phyloP scores from a whole-genome alignment of 2,888 invertebrate species.

The Microctonus brassicae region DNA sequence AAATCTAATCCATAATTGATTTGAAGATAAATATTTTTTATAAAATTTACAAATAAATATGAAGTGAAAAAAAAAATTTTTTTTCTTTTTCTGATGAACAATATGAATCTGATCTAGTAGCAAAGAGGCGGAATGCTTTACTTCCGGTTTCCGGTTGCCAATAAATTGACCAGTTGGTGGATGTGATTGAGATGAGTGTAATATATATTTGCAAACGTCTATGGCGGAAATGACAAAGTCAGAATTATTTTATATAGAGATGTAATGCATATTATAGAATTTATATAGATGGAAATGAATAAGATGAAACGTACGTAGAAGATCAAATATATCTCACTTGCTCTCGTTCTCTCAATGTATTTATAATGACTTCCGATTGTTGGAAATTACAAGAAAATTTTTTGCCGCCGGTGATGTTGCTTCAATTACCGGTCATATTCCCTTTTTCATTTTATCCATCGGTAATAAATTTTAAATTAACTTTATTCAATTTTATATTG shows the following conservation, averaged over 20 bases:
- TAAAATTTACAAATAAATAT: too few species aligned
- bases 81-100: not conserved
- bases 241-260: too few species aligned
- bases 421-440: slow-evolving; percentile 1
- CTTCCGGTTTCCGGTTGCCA: slow-evolving; percentile 46
- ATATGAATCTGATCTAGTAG: not conserved
- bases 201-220: not conserved
- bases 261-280: not conserved
- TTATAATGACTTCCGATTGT: slow-evolving; percentile 59
- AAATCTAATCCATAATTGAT: too few species aligned
- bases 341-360: slow-evolving; percentile 17
- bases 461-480: not conserved
- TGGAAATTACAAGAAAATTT: slow-evolving; percentile 49
- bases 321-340: not conserved
- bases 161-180: slow-evolving; percentile 32
- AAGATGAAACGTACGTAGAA: slow-evolving; percentile 6
- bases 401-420: not conserved
- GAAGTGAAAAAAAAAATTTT: too few species aligned
- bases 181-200: slow-evolving; percentile 1
- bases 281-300: slow-evolving; percentile 12
- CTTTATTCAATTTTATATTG: not conserved
- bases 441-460: not conserved
- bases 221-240: too few species aligned
- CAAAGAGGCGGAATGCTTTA: slow-evolving; percentile 33
- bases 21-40: too few species aligned